Base-by-base conservation (phyloP, 1,140 invertebrate genomes). In the Hetaerina americana region DNA sequence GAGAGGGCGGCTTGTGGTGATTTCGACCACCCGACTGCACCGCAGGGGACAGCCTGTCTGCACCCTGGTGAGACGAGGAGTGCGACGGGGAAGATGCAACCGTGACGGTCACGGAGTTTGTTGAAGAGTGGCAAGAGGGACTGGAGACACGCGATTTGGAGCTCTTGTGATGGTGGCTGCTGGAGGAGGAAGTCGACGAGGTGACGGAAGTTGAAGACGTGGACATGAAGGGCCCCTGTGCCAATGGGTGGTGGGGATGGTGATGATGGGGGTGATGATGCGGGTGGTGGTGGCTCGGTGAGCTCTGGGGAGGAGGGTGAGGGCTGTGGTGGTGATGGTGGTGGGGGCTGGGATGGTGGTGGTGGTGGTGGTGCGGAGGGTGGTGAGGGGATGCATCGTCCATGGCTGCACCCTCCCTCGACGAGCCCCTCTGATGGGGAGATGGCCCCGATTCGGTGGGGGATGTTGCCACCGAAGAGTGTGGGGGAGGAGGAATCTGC, bases 371-470 rank as follows among this genome's bases (percentile, higher is more conserved):
- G 76, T 85, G 85, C 0, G 84, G 66, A 29, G 57, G 73, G 71
- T 57, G 70, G 73, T n/a, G 67, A 27, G 85, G 78, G 86, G 88
- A 81, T 86, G 88, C 27, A 3, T 40, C 25, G 70, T 22, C 26
- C 22, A 22, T 26, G 72, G n/a, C 2, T 68, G 12, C 18, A 66
- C 68, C 66, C 76, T 70, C 76, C 76, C 68, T 77, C 75, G 5
- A 75, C 74, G n/a, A 74, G 71, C 40, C 40, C 22, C 40, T n/a
- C 26, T 71, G 70, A 40, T 75, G 72, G 26, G 89, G 89, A 0
- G 88, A 88, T 26, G 89, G 89, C 74, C 89, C 89, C 0, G 89
- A 87, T 75, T 91, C 40, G 15, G 40, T 57, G 10, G 40, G 40
- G 1, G 75, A 72, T 73, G 73, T 26, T 69, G 73, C 40, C 72